These are phyloP conservation scores for Parus major DNA, from an alignment of 2,113 vertebrate species.

Conservation along the genomic window DNA sequence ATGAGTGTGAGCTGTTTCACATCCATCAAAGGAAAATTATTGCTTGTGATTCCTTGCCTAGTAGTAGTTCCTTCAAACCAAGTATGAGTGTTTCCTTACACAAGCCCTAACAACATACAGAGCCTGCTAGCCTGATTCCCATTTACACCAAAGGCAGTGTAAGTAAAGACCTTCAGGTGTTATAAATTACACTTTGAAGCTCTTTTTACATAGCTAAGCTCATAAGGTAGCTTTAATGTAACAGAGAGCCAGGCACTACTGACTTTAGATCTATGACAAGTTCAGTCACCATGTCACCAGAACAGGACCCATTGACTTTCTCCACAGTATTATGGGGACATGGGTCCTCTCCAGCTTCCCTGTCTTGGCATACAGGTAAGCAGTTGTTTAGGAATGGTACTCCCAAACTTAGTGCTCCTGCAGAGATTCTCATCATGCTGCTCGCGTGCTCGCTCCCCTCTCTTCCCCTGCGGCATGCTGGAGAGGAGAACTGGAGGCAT, in stretches of 20 bases:
- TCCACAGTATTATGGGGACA: not conserved
- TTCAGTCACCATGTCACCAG: not conserved
- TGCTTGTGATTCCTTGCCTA: not conserved
- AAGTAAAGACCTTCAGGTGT: not conserved
- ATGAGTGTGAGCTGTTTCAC: conserved; percentile 32
- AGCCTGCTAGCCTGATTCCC: not conserved
- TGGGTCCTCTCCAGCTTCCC: not conserved
- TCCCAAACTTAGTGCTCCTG: not conserved
- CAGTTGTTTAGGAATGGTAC: not conserved
- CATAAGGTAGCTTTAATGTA: not conserved
- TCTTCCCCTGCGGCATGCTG: not conserved
- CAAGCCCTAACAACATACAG: not conserved
- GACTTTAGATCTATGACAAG: not conserved
- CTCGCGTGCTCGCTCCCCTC: accelerated
- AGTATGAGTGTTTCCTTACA: not conserved
- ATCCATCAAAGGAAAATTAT: not conserved
- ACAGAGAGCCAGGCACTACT: not conserved
- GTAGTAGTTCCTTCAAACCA: not conserved
- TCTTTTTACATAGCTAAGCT: not conserved
- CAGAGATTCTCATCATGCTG: not conserved
- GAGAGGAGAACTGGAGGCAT: not conserved
- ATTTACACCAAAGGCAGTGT: not conserved
- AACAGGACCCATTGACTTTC: not conserved
- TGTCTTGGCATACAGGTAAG: not conserved
- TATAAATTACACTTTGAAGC: not conserved